Evolutionary conservation across 2,797 vertebrate species (phyloP).

Genomic region (Meda fulgida): DNA sequence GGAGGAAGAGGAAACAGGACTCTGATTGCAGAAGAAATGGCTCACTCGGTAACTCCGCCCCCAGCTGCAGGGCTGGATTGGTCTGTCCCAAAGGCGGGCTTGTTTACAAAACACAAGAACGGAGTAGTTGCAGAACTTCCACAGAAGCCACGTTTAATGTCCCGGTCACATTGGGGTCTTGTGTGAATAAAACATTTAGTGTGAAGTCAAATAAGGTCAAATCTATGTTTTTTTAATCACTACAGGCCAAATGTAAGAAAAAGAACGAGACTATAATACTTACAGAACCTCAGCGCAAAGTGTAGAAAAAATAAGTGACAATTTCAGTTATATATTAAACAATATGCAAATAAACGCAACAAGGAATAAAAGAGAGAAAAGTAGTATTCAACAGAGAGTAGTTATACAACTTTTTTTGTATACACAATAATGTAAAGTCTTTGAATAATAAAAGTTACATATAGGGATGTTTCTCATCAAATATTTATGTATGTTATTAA

Average conservation of each 20-base stretch:
- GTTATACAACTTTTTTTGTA: neutral
- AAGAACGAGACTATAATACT: neutral
- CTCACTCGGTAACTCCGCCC: slow-evolving; percentile 38
- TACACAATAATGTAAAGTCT: neutral
- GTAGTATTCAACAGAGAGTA: no score
- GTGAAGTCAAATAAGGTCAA: neutral
- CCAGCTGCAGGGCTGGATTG: slow-evolving; percentile 43
- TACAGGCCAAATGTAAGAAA: neutral
- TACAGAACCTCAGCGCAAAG: neutral
- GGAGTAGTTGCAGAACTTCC: slow-evolving; percentile 13
- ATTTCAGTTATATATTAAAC: neutral
- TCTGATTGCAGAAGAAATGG: slow-evolving; percentile 47
- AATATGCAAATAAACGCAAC: neutral
- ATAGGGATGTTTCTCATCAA: neutral
- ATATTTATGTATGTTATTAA: neutral
- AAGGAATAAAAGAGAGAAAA: neutral
- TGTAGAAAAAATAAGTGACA: neutral
- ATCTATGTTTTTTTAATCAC: neutral
- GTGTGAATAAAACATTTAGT: neutral
- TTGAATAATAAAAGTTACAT: neutral
- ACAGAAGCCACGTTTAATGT: neutral
- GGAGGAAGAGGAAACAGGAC: slow-evolving; percentile 43
- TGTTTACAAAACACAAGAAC: slow-evolving; percentile 38
- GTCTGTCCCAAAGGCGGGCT: slow-evolving; percentile 40
- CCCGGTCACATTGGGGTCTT: neutral